A percentile compares a stretch with the other conserved stretches of the same genome.
Evolutionary conservation across 1,140 invertebrate species (phyloP).

Genomic region (Diachasmimorpha longicaudata): DNA sequence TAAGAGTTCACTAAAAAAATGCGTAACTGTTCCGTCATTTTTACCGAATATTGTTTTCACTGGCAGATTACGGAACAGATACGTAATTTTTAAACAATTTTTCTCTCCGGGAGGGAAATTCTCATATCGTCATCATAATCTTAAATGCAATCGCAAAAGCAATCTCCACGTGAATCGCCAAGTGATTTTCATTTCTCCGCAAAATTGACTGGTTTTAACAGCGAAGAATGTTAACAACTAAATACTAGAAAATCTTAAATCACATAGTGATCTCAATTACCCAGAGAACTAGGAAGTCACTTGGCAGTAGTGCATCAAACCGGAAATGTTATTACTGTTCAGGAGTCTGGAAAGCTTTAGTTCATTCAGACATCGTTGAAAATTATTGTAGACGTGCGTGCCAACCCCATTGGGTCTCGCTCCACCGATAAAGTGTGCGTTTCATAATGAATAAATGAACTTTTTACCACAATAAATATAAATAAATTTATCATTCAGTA

Average conservation of each 20-base stretch:
- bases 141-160: too few species aligned
- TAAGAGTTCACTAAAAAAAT: too few species aligned
- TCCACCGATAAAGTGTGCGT: background rate
- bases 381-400: slow-evolving; percentile 10
- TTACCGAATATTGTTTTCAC: too few species aligned
- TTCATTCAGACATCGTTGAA: slow-evolving; percentile 17
- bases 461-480: background rate
- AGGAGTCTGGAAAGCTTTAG: slow-evolving; percentile 28
- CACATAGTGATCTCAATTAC: background rate
- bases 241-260: background rate
- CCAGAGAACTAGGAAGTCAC: slow-evolving; percentile 12
- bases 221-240: background rate
- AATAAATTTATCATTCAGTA: background rate
- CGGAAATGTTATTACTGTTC: slow-evolving; percentile 22
- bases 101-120: too few species aligned
- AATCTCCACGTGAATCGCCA: too few species aligned
- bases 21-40: too few species aligned
- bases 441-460: background rate
- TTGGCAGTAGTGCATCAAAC: slow-evolving; percentile 16
- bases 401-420: background rate
- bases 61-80: too few species aligned
- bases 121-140: too few species aligned
- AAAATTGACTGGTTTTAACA: background rate
- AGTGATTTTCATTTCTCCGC: too few species aligned
- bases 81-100: too few species aligned